These are phyloP conservation scores for Drosophila meridionalis DNA, from an alignment of 2,888 invertebrate species.

Conservation along the genomic window DNA sequence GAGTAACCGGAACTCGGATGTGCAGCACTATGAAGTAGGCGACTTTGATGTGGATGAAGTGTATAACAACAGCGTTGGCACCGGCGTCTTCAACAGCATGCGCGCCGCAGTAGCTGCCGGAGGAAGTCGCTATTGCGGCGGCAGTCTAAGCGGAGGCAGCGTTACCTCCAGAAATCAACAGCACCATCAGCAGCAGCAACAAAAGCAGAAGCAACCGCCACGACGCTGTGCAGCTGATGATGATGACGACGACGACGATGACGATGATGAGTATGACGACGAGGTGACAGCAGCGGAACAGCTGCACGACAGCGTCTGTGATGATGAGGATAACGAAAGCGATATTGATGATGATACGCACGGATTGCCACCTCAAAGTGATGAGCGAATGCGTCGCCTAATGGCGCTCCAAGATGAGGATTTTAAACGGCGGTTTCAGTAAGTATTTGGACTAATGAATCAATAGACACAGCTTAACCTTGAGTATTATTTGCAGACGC, in stretches of 20 bases:
- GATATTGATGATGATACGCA: conserved; percentile 75
- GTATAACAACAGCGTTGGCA: conserved; percentile 72
- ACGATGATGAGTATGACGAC: conserved; percentile 74
- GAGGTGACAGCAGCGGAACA: conserved; percentile 72
- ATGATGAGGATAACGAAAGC: conserved; percentile 80
- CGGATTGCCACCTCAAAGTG: conserved; percentile 80
- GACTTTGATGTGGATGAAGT: conserved; percentile 79
- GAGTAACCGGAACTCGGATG: conserved; percentile 83
- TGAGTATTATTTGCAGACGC: conserved; percentile 59
- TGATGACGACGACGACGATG: conserved; percentile 58
- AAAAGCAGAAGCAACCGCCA: conserved; percentile 53
- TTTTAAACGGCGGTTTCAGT: conserved; percentile 83
- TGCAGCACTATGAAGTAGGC: conserved; percentile 81
- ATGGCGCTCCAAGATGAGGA: conserved; percentile 83
- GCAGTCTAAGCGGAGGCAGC: conserved; percentile 73
- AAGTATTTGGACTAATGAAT: conserved; percentile 40
- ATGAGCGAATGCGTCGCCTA: conserved; percentile 82
- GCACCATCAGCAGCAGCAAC: conserved; percentile 52
- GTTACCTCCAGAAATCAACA: conserved; percentile 70
- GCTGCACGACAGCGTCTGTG: conserved; percentile 75
- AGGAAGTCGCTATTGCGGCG: conserved; percentile 59
- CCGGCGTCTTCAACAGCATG: conserved; percentile 69
- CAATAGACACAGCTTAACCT: not conserved
- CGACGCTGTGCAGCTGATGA: conserved; percentile 60
- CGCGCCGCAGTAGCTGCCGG: conserved; percentile 71